A percentile compares a stretch with the other conserved stretches of the same genome.
Evolutionary conservation across 1,140 invertebrate genomes (phyloP).

Genomic region (Sinonovacula constricta): DNA sequence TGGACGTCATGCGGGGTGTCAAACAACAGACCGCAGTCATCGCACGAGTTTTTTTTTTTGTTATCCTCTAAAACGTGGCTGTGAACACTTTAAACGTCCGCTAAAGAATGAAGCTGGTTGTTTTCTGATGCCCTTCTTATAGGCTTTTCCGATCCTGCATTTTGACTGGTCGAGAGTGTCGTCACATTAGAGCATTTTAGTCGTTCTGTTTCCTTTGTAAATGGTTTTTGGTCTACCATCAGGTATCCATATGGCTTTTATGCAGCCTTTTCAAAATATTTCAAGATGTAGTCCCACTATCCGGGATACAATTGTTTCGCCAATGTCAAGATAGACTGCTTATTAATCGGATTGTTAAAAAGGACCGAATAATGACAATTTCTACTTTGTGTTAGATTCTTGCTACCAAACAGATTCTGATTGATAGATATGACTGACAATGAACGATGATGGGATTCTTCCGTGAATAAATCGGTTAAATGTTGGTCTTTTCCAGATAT

Average conservation of each 20-base stretch:
- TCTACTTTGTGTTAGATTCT: too few species aligned
- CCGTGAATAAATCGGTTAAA: conserved; percentile 22
- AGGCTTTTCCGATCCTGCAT: neutral
- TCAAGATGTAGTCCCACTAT: neutral
- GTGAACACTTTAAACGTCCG: neutral
- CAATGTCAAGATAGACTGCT: conserved; percentile 7
- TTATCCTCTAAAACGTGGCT: too few species aligned
- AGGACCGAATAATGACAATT: conserved; percentile 19
- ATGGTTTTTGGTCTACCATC: conserved; percentile 2
- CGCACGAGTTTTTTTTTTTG: too few species aligned
- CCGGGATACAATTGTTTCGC: too few species aligned
- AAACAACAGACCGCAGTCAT: too few species aligned
- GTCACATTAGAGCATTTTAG: neutral
- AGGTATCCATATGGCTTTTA: neutral
- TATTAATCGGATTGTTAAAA: conserved; percentile 18
- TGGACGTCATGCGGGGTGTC: too few species aligned
- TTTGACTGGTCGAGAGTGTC: neutral
- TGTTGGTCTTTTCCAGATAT: conserved; percentile 2
- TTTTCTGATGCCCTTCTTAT: neutral
- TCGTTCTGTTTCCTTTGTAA: neutral
- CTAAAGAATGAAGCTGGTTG: neutral
- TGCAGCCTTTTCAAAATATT: neutral
- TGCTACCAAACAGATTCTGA: conserved; percentile 12
- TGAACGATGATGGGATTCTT: neutral
- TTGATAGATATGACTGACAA: conserved; percentile 15